phyloP scores from a whole-genome alignment of 1,140 invertebrate genomes.

The Trichonephila inaurata region DNA sequence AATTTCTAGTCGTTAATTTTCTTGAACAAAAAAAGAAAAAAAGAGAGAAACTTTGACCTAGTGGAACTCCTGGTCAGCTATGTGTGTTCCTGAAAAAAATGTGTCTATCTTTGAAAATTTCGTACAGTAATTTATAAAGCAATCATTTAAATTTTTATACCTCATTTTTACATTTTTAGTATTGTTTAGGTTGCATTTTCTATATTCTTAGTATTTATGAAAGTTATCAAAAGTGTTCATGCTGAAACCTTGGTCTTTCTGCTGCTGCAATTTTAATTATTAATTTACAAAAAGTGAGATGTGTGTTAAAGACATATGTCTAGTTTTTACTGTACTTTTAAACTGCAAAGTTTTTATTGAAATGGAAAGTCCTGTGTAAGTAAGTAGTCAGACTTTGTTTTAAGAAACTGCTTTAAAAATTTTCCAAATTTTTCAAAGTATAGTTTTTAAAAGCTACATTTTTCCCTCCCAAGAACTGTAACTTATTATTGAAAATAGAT shows the following conservation, averaged over 20 bases:
- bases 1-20: conserved; percentile 59
- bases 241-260: background rate
- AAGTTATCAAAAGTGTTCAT: background rate
- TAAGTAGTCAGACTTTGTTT: background rate
- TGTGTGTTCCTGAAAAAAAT: conserved; percentile 47
- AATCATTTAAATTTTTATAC: conserved; percentile 66
- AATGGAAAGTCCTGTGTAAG: background rate
- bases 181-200: conserved; percentile 54
- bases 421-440: too few relatives aligned
- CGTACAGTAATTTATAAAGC: conserved; percentile 47
- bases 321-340: background rate
- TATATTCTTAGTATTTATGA: conserved; percentile 46
- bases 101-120: conserved; percentile 13
- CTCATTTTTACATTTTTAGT: conserved; percentile 70
- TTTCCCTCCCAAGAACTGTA: too few relatives aligned
- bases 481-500: too few relatives aligned
- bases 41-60: background rate
- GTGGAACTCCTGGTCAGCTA: conserved; percentile 29
- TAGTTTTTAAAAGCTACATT: too few relatives aligned
- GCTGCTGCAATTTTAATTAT: conserved; percentile 2
- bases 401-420: too few relatives aligned
- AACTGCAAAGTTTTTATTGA: background rate
- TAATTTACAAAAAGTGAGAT: background rate
- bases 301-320: background rate
- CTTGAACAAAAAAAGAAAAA: conserved; percentile 50